Percentiles rank a stretch among this genome's conserved stretches.
phyloP scores from a whole-genome alignment of 1,140 invertebrate species.

The Rhysida immarginata region DNA sequence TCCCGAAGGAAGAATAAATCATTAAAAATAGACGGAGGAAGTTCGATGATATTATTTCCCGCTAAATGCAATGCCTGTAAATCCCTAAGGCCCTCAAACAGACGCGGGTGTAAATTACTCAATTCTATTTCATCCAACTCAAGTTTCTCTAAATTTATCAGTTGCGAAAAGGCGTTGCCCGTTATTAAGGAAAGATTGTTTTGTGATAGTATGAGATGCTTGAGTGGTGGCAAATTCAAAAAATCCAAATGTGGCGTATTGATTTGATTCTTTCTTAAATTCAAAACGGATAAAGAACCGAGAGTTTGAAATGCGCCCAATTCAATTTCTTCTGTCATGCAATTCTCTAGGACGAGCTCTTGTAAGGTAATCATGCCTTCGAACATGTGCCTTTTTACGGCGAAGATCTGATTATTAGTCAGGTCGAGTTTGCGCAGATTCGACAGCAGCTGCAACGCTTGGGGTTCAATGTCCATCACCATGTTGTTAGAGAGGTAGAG shows the following conservation, averaged over 20 bases:
- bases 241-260: conserved; percentile 15
- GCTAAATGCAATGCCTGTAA: conserved; percentile 13
- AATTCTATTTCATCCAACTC: conserved; percentile 36
- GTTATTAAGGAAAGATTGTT: conserved; percentile 38
- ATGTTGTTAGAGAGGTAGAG: conserved; percentile 43
- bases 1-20: conserved; percentile 17
- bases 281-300: conserved; percentile 47
- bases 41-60: conserved; percentile 14
- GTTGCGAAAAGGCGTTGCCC: conserved; percentile 47
- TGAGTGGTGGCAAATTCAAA: conserved; percentile 4
- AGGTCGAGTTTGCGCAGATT: conserved; percentile 43
- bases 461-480: conserved; percentile 36
- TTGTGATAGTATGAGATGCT: conserved; percentile 9
- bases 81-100: conserved; percentile 10
- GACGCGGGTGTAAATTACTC: neutral
- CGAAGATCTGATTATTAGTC: conserved; percentile 40
- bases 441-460: conserved; percentile 40
- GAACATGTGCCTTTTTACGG: conserved; percentile 37
- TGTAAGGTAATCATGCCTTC: conserved; percentile 41
- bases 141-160: conserved; percentile 55
- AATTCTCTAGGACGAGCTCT: conserved; percentile 41
- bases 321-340: conserved; percentile 43
- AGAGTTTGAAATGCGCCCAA: conserved; percentile 44
- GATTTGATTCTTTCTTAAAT: conserved; percentile 54
- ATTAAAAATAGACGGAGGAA: conserved; percentile 15